Evolutionary conservation across 2,797 vertebrate genomes (phyloP), one percentile per base, ranked within the genome.

Genomic region (Lates japonicus): DNA sequence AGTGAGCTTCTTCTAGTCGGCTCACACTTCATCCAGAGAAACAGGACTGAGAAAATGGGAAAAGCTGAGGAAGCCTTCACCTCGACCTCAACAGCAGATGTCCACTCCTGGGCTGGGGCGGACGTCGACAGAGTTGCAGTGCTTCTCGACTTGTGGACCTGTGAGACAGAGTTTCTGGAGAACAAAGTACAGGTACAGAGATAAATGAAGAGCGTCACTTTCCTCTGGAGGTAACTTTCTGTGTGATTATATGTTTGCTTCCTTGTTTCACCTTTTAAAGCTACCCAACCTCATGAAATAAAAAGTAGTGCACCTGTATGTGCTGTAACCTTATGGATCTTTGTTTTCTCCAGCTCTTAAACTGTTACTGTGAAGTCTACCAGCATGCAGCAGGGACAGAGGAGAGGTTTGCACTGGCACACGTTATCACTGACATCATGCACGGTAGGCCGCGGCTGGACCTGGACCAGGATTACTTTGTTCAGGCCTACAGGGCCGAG

Each of bases 131-230:
- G 81, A 1, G 89, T 92, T 29, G 93, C 93, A 7, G 64, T 96
- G 66, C 88, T 97, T 22, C 93, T 95, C 22, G 95, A 96, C 71
- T 48, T 96, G 64, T 97, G 95, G 96, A 94, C 85, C 0, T 96
- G 89, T 89, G 95, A 97, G 92, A 76, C 81, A 3, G 83, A 91
- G 74, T 87, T 96, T 74, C 83, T 95, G 62, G 90, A 92, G 79
- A 89, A 90, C 84, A 97, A 96, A 90, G 41, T 80, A 22, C 92
- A 96, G 94, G 96, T 96, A 93, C 7, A 35, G n/a, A 20, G 22
- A 58, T 7, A 6, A 2, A 64, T 22, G 3, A 44, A 35, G 13
- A 81, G 31, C 20, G 41, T 19, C 3, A 2, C 59, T 52, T 8
- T 29, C 25, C 25, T 29, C 25, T 29, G 25, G 25, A 29, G n/a